phyloP scores from a whole-genome alignment of 2,113 vertebrate genomes.

The Gulo gulo region DNA sequence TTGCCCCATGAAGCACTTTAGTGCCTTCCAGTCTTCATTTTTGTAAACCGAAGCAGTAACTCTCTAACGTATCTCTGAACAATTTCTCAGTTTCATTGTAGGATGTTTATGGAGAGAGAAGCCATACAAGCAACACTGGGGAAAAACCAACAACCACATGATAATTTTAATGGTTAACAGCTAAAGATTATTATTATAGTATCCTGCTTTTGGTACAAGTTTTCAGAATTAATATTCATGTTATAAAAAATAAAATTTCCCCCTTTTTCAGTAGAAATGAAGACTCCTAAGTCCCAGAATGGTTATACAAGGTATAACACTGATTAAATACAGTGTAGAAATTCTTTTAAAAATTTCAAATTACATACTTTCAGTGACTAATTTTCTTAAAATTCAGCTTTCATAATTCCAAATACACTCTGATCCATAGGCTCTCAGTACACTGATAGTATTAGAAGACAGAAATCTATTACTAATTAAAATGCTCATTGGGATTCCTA shows the following conservation, averaged over 20 bases:
- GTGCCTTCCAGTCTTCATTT: background rate
- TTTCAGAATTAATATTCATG: background rate
- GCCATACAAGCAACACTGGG: background rate
- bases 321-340: background rate
- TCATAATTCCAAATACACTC: slow-evolving; percentile 6
- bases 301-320: background rate
- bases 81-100: slow-evolving; percentile 12
- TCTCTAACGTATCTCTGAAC: background rate
- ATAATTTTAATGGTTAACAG: background rate
- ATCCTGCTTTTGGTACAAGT: background rate
- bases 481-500: background rate
- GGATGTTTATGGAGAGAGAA: background rate
- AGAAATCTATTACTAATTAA: background rate
- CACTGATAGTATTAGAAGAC: background rate
- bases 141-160: background rate
- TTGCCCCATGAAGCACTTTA: background rate
- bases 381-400: background rate
- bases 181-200: background rate
- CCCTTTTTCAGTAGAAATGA: background rate
- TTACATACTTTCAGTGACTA: background rate
- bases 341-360: background rate
- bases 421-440: background rate
- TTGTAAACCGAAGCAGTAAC: background rate
- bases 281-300: background rate
- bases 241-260: background rate